These are phyloP conservation scores for Tricholaema leucomelas DNA, from an alignment of 2,113 vertebrate species.

Conservation along the genomic window DNA sequence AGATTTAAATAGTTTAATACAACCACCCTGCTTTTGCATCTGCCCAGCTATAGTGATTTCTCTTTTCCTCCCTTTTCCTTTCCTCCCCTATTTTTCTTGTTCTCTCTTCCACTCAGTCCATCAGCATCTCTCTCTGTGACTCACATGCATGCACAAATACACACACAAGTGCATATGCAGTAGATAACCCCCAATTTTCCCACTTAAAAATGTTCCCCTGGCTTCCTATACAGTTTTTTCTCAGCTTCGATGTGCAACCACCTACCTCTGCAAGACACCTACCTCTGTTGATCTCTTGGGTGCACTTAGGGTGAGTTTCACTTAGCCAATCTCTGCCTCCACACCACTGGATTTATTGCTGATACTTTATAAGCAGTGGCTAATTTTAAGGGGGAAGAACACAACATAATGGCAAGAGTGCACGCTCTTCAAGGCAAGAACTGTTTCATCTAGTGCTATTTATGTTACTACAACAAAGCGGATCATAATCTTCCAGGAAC, in stretches of 20 bases:
- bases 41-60: neutral
- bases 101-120: neutral
- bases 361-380: neutral
- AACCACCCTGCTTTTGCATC: neutral
- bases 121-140: neutral
- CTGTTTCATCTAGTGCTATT: neutral
- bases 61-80: neutral
- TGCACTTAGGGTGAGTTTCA: slow-evolving; percentile 26
- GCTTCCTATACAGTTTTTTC: slow-evolving; percentile 34
- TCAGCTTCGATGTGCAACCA: slow-evolving; percentile 10
- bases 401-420: neutral
- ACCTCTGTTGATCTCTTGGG: slow-evolving; percentile 39
- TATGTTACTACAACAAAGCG: neutral
- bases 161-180: neutral
- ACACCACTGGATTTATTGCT: neutral
- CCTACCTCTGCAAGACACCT: slow-evolving; percentile 27
- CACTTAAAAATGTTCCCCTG: neutral
- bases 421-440: neutral
- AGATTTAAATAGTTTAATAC: slow-evolving; percentile 37
- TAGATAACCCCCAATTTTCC: neutral
- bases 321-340: neutral
- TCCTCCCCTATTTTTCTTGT: neutral
- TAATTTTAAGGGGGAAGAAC: neutral
- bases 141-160: neutral
- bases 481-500: neutral